Evolutionary conservation across 2,888 invertebrate genomes (phyloP).

Genomic region (Caenorhabditis sp.): DNA sequence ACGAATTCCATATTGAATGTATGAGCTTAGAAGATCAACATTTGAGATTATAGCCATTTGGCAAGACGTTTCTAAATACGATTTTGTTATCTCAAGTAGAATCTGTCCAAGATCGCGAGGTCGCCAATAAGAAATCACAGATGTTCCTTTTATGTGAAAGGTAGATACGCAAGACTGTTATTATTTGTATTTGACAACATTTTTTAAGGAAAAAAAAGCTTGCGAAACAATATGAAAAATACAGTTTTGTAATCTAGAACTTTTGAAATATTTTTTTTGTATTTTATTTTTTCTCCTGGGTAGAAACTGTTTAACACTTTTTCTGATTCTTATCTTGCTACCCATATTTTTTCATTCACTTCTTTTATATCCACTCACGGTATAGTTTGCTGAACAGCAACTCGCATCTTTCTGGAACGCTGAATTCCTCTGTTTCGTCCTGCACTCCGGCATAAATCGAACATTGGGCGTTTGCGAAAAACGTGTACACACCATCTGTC

Average conservation of each 20-base stretch:
- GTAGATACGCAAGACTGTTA: no score
- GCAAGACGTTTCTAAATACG: conserved; percentile 48
- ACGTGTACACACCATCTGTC: conserved; percentile 34
- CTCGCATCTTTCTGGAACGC: conserved; percentile 45
- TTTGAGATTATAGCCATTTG: conserved; percentile 48
- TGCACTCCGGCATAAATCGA: conserved; percentile 34
- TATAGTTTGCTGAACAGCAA: conserved; percentile 39
- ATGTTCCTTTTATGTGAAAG: no score
- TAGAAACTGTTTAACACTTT: no score
- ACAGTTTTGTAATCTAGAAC: no score
- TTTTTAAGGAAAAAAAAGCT: no score
- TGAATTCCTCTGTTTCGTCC: conserved; percentile 13
- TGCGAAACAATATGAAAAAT: no score
- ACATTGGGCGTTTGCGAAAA: conserved; percentile 28
- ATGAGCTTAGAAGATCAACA: conserved; percentile 44
- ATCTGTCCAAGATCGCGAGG: background rate
- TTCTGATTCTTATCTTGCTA: background rate
- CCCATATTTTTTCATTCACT: background rate
- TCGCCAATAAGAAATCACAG: background rate
- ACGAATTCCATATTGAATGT: conserved; percentile 52
- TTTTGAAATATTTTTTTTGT: no score
- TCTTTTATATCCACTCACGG: conserved; percentile 20
- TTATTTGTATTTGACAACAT: no score
- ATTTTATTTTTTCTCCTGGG: no score
- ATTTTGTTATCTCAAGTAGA: background rate